phyloP scores from a whole-genome alignment of 2,113 vertebrate species.

The Pseudonaja textilis region DNA sequence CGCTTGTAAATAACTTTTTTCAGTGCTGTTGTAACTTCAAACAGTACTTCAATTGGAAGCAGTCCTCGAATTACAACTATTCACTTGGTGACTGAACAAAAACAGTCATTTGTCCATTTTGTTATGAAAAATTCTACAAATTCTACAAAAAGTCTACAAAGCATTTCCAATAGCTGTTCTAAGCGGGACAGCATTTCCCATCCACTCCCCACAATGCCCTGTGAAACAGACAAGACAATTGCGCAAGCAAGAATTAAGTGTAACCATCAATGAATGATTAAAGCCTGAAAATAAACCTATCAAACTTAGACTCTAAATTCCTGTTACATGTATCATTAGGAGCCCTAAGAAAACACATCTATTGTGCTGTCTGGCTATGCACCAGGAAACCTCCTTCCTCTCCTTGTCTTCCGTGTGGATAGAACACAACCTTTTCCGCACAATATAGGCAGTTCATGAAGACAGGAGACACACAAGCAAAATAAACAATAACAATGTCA shows the following conservation, averaged over 20 bases:
- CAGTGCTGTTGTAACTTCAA: background rate
- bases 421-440: constrained; percentile 43
- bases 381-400: background rate
- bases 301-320: constrained; percentile 29
- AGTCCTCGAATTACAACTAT: no score
- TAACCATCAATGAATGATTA: background rate
- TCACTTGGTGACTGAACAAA: no score
- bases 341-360: constrained; percentile 51
- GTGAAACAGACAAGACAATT: background rate
- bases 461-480: constrained; percentile 43
- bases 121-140: background rate
- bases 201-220: background rate
- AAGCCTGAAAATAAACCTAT: background rate
- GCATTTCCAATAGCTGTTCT: background rate
- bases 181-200: background rate
- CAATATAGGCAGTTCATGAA: constrained; percentile 47
- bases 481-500: constrained; percentile 54
- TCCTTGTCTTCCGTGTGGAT: constrained; percentile 20
- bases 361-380: constrained; percentile 35
- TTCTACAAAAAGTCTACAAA: background rate
- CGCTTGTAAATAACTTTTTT: background rate
- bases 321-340: constrained; percentile 43
- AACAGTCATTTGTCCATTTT: no score
- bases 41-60: no score
- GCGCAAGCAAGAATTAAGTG: background rate